Evolutionary conservation across 2,797 vertebrate genomes (phyloP).

Genomic region (Pangasius krempfi): DNA sequence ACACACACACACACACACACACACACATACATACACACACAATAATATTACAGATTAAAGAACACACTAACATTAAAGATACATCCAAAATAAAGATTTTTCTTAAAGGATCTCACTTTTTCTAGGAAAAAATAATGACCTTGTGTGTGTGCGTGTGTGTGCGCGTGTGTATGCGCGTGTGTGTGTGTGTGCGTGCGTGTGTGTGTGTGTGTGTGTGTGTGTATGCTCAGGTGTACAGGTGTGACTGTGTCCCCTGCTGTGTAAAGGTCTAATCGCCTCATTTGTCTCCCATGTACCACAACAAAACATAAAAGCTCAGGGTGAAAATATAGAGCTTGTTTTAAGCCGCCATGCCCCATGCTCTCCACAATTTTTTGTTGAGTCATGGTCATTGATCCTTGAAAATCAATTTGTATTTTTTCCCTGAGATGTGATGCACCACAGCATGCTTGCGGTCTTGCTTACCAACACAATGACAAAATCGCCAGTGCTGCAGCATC

Average conservation of each 20-base stretch:
- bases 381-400: slow-evolving; percentile 49
- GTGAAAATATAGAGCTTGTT: not conserved
- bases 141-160: not conserved
- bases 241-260: not conserved
- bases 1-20: too few species aligned
- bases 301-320: slow-evolving; percentile 2
- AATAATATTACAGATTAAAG: not conserved
- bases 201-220: not conserved
- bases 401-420: slow-evolving; percentile 52
- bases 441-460: slow-evolving; percentile 31
- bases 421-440: slow-evolving; percentile 18
- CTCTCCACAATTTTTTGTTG: slow-evolving; percentile 23
- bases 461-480: slow-evolving; percentile 40
- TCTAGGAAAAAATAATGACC: not conserved
- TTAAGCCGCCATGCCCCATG: not conserved
- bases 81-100: not conserved
- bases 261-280: slow-evolving; percentile 29
- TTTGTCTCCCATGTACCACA: slow-evolving; percentile 15
- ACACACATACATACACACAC: too few species aligned
- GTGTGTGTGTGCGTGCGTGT: not conserved
- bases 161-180: not conserved
- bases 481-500: slow-evolving; percentile 44
- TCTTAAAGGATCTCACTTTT: not conserved
- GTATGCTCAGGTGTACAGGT: slow-evolving; percentile 46
- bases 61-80: not conserved